A percentile compares a stretch with the other conserved stretches of the same genome.
Conservation (phyloP, 2,113 vertebrate species). For the Pelvicachromis taeniatus region DNA sequence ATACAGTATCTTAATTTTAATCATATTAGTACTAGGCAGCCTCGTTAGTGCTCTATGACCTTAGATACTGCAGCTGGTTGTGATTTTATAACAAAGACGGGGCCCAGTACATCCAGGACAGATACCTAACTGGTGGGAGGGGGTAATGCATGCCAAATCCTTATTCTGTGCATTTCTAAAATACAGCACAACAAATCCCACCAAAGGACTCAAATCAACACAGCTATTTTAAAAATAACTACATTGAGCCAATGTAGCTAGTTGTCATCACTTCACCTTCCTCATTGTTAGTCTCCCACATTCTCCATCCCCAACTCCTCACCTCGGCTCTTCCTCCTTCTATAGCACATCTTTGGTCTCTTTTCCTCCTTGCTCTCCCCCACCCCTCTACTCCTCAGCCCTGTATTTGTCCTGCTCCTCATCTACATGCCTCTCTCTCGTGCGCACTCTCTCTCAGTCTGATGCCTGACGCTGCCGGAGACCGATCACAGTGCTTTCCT, state of each 20-base stretch:
- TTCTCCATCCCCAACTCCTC: background rate
- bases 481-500: slow-evolving; percentile 11
- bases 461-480: slow-evolving; percentile 10
- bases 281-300: background rate
- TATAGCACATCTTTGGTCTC: background rate
- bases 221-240: background rate
- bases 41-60: background rate
- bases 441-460: slow-evolving; percentile 7
- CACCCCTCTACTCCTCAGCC: background rate
- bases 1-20: background rate
- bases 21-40: background rate
- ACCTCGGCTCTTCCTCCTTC: background rate
- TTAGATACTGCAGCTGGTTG: background rate
- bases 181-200: background rate
- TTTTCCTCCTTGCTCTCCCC: background rate
- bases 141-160: background rate
- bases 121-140: background rate
- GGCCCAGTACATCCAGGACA: background rate
- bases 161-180: background rate
- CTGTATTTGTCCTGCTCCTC: background rate
- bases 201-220: background rate
- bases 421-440: background rate
- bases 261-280: background rate
- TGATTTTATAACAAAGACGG: background rate
- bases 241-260: background rate